Evolutionary conservation across 2,888 invertebrate genomes (phyloP).

Genomic region (Drosophila kokeensis): DNA sequence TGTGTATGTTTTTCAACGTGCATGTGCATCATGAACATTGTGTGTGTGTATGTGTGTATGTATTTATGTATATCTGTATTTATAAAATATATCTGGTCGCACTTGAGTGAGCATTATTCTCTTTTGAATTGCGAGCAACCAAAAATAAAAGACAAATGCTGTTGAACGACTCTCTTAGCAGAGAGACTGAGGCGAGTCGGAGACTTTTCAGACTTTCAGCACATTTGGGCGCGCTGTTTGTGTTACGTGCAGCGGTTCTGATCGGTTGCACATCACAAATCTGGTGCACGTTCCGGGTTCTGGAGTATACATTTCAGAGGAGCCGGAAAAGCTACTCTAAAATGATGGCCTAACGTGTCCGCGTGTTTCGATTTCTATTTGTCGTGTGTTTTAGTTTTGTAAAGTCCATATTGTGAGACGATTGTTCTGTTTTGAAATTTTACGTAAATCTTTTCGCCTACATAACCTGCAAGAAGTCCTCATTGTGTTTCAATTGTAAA

Average conservation of each 20-base stretch:
- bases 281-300: constrained; percentile 27
- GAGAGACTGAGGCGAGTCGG: background rate
- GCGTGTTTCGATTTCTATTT: constrained; percentile 33
- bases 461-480: constrained; percentile 65
- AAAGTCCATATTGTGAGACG: constrained; percentile 32
- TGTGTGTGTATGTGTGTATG: background rate
- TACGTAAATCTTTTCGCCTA: constrained; percentile 69
- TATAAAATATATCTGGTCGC: constrained; percentile 53
- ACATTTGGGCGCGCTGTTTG: constrained; percentile 62
- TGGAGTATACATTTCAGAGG: constrained; percentile 21
- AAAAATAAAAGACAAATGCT: constrained; percentile 64
- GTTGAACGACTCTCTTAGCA: constrained; percentile 26
- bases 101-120: constrained; percentile 59
- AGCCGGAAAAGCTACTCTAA: constrained; percentile 10
- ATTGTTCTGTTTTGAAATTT: constrained; percentile 47
- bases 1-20: background rate
- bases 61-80: constrained; percentile 24
- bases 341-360: constrained; percentile 44
- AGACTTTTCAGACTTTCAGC: constrained; percentile 67
- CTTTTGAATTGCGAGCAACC: constrained; percentile 43
- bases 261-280: constrained; percentile 57
- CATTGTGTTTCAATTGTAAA: constrained; percentile 36
- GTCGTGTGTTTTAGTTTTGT: constrained; percentile 47
- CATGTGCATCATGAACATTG: background rate
- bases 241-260: constrained; percentile 66